Conservation (phyloP, 37 sponge, comb jelly and placozoan genomes). For the Crambe crambe region DNA sequence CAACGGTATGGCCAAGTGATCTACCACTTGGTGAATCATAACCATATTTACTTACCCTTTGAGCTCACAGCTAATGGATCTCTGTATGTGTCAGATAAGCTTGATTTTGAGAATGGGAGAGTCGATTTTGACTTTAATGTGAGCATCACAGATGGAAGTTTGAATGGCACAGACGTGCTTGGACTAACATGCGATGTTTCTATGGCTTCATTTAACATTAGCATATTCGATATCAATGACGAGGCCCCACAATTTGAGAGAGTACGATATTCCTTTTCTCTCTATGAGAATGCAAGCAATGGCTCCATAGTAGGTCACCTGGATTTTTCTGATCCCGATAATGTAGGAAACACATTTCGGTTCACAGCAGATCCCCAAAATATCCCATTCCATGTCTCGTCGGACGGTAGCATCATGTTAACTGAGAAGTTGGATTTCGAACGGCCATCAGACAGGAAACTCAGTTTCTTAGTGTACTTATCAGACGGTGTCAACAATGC, state of each 20-base stretch:
- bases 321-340: conserved; percentile 41
- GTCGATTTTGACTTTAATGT: conserved; percentile 37
- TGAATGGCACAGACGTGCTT: neutral
- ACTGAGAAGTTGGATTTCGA: conserved; percentile 45
- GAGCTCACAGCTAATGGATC: conserved; percentile 18
- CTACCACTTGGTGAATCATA: neutral
- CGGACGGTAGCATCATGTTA: conserved; percentile 23
- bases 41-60: conserved; percentile 12
- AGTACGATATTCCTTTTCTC: conserved; percentile 1
- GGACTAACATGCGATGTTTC: conserved; percentile 13
- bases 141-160: conserved; percentile 34
- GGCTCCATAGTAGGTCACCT: conserved; percentile 25
- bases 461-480: conserved; percentile 23
- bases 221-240: conserved; percentile 54
- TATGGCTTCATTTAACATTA: neutral
- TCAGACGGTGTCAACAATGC: conserved; percentile 54
- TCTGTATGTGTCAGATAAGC: conserved; percentile 18
- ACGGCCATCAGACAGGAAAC: neutral
- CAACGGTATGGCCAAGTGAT: conserved; percentile 17
- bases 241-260: conserved; percentile 27
- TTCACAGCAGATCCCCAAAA: conserved; percentile 12
- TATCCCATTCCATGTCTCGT: conserved; percentile 21
- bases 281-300: conserved; percentile 37
- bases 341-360: conserved; percentile 18
- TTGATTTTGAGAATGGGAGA: conserved; percentile 47